Base-by-base conservation (phyloP, 2,113 vertebrate species). In the Cyprinodon variegatus region DNA sequence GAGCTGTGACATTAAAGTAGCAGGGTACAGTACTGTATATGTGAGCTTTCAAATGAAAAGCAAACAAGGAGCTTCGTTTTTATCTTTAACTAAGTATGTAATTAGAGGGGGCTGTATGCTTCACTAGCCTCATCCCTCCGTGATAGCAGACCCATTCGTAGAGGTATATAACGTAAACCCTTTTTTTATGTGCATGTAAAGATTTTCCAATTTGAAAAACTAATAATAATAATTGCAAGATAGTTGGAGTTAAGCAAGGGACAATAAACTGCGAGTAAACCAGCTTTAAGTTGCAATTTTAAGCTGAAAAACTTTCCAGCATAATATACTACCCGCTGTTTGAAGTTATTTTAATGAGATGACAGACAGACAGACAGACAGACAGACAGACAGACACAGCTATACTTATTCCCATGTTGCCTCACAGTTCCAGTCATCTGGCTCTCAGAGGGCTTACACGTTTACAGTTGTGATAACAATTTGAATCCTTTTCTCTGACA, bases 1-100 rank as follows among this genome's bases (percentile, higher is more conserved):
- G 83, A 75, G 72, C 59, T 82, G 46, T 53, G 37, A 91, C 88
- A 72, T 85, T 41, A 6, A 75, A 22, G 64, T 22, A 41, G 77
- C 20, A 63, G 50, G 73, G 46, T 70, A 61, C 61, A 64, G 66
- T 62, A 71, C 37, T 45, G 53, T 39, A 62, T 62, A 68, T 79
- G 74, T 43, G 3, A 36, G 22, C 17, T 17, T 60, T 60, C 73
- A 1, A 1, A 15, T 62, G 38, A 71, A 77, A 85, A 3, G 14
- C 43, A 62, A 72, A 57, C 41, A 7, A 29, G 13, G 22, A 29
- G 4, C 17, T 53, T 5, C 36, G 13, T 63, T 38, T 36, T 13
- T 8, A 61, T 10, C n/a, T 38, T 39, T n/a, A 70, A 36, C 5
- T 36, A 15, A 11, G 22, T 62, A 45, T 63, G 4, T 15, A 53